Evolutionary conservation across 1,140 invertebrate genomes (phyloP).

Genomic region (Drosophila aff.): DNA sequence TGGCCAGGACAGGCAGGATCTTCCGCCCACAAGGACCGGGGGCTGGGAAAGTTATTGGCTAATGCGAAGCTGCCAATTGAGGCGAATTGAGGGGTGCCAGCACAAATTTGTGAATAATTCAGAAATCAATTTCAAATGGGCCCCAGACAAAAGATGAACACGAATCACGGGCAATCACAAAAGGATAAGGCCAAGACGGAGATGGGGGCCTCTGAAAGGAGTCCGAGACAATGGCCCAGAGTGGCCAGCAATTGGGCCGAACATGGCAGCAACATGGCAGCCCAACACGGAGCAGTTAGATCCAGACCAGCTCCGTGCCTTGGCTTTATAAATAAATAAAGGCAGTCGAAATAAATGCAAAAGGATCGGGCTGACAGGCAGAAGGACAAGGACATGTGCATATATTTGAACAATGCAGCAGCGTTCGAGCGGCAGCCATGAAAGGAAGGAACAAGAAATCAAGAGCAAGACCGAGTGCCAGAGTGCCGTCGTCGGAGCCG

Average conservation of each 20-base stretch:
- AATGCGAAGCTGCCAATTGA: conserved; percentile 70
- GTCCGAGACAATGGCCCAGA: conserved; percentile 53
- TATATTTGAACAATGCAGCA: conserved; percentile 67
- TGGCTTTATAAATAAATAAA: conserved; percentile 79
- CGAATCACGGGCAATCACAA: conserved; percentile 26
- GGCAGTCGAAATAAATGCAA: conserved; percentile 74
- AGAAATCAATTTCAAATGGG: conserved; percentile 74
- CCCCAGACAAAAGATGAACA: conserved; percentile 43
- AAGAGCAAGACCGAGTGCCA: conserved; percentile 56
- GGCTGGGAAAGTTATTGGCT: conserved; percentile 59
- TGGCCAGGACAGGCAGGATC: conserved; percentile 31
- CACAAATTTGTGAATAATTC: conserved; percentile 74
- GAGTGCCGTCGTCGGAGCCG: conserved; percentile 6
- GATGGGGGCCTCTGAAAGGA: neutral
- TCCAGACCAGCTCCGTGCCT: conserved; percentile 30
- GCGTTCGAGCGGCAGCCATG: conserved; percentile 29
- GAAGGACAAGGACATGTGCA: conserved; percentile 73
- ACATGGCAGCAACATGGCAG: conserved; percentile 81
- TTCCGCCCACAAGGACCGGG: conserved; percentile 4
- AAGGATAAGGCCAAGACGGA: conserved; percentile 26
- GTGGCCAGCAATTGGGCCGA: conserved; percentile 61
- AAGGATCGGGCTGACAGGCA: conserved; percentile 56
- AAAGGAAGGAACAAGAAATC: conserved; percentile 76
- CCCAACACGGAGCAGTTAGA: conserved; percentile 63
- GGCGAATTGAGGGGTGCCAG: conserved; percentile 28